Base-by-base conservation (phyloP, 1,140 invertebrate genomes). In the Wiebesia pumilae region DNA sequence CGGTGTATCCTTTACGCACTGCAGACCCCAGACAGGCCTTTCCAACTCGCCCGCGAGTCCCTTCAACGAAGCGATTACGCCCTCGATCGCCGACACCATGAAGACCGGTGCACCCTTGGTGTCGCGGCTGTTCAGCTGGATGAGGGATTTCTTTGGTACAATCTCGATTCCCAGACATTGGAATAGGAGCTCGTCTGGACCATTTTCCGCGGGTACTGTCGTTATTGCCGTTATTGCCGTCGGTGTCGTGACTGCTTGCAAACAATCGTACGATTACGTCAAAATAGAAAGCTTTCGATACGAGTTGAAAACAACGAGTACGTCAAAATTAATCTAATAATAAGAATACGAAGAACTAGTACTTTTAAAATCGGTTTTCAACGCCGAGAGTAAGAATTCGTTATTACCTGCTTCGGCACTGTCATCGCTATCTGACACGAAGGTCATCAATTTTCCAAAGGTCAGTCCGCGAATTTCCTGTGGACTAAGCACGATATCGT, bases 31-130 rank as follows among this genome's bases (percentile, higher is more conserved):
- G 51, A 98, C 97, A 38, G 97, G 96, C 81, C 95, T 95, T 21
- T 96, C 94, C 65, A 99, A 92, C 89, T 96, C 94, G 33, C 93
- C 93, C 1, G 97, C 96, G 47, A 99, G 90, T n/a, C 93, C 92
- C 90, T 95, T 95, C 80, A 99, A 92, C 4, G 96, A 94, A 4
- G 94, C 94, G 0, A 97, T 96, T 84, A 96, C 95, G 88, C 99
- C 99, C 95, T 99, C 98, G 88, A 99, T 98, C 0, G 98, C 97
- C 93, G 98, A 98, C 51, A 98, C 94, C 78, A 98, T 94, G 91
- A 98, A 98, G 27, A 98, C 90, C 19, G 96, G 95, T 4, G 90
- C 89, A 83, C 91, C 93, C 4, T 90, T 93, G 62, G 90, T 88
- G 3, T 89, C 90, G 85, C 96, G 95, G 21, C 95, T 95, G 43